phyloP scores from a whole-genome alignment of 2,888 invertebrate genomes.

The Automeris io region DNA sequence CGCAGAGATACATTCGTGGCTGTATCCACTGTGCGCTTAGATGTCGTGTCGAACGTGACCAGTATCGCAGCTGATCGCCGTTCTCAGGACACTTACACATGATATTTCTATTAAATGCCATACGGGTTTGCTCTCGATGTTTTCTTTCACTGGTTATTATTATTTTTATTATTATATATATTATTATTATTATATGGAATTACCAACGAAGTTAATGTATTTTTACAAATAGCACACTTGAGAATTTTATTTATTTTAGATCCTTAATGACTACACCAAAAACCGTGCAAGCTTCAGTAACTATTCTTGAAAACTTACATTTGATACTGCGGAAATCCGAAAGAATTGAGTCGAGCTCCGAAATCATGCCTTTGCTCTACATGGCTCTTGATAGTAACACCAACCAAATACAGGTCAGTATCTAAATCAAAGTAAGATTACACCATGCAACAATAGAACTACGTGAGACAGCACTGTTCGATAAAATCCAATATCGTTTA shows the following conservation, averaged over 20 bases:
- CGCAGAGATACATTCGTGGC: too few relatives aligned
- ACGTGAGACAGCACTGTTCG: too few relatives aligned
- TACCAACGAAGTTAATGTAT: too few relatives aligned
- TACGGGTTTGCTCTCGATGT: too few relatives aligned
- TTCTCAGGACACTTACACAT: too few relatives aligned
- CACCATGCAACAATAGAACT: slow-evolving; percentile 1
- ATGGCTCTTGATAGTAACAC: slow-evolving; percentile 91
- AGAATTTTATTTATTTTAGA: slow-evolving; percentile 69
- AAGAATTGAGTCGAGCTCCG: slow-evolving; percentile 84
- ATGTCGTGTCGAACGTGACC: too few relatives aligned
- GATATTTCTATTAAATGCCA: too few relatives aligned
- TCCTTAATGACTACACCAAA: slow-evolving; percentile 86
- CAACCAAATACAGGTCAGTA: slow-evolving; percentile 90
- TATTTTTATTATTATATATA: neutral
- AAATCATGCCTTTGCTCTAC: slow-evolving; percentile 91
- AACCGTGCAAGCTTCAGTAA: slow-evolving; percentile 90
- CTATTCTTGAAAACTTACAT: slow-evolving; percentile 92
- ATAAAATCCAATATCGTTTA: too few relatives aligned
- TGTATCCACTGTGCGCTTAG: too few relatives aligned
- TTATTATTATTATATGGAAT: too few relatives aligned
- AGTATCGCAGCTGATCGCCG: too few relatives aligned
- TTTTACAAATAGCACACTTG: too few relatives aligned
- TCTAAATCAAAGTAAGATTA: slow-evolving; percentile 3
- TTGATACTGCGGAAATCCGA: slow-evolving; percentile 92
- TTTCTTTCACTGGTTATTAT: neutral